phyloP scores from a whole-genome alignment of 2,888 invertebrate species.

The Himalopsyche japonica region DNA sequence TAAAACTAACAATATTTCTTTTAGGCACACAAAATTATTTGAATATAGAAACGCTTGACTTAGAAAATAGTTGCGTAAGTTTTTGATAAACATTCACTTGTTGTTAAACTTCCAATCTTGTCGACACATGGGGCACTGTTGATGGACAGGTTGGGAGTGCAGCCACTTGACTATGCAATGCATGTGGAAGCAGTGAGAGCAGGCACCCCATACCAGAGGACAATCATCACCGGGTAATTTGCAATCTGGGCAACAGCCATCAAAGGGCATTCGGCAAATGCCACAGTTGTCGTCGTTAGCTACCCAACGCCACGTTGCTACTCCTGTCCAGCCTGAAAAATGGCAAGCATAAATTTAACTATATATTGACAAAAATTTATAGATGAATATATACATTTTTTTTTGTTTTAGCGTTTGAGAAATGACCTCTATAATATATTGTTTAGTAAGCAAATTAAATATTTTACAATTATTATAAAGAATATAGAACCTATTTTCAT shows the following conservation, averaged over 20 bases:
- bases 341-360: no score
- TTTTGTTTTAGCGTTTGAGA: no score
- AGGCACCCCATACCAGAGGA: slow-evolving; percentile 97
- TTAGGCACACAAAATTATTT: background rate
- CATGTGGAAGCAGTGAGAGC: slow-evolving; percentile 99
- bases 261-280: slow-evolving; percentile 98
- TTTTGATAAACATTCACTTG: slow-evolving; percentile 53
- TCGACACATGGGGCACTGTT: slow-evolving; percentile 95
- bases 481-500: no score
- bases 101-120: slow-evolving; percentile 98
- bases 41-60: no score
- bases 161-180: slow-evolving; percentile 99
- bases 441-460: no score
- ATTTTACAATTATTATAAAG: no score
- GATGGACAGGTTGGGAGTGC: slow-evolving; percentile 85
- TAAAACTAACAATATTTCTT: background rate
- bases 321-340: slow-evolving; percentile 82
- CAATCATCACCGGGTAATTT: slow-evolving; percentile 97
- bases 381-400: no score
- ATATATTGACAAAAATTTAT: no score
- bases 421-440: no score
- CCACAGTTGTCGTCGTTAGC: slow-evolving; percentile 99
- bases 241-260: slow-evolving; percentile 97
- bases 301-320: slow-evolving; percentile 98
- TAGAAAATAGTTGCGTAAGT: no score